Evolutionary conservation across 2,797 vertebrate species (phyloP).

Genomic region (Gila robusta): DNA sequence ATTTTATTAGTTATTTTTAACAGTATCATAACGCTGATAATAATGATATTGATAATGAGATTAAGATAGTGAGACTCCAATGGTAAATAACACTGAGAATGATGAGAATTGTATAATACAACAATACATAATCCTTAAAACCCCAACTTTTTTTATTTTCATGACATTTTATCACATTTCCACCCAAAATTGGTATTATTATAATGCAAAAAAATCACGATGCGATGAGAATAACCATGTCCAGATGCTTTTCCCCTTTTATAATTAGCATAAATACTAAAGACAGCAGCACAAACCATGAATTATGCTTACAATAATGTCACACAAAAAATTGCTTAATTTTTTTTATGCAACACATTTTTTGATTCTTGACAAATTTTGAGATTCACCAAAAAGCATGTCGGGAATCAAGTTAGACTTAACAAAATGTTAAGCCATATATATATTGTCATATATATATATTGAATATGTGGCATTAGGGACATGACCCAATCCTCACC

Average conservation of each 20-base stretch:
- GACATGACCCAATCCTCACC: constrained; percentile 73
- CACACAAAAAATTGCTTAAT: not conserved
- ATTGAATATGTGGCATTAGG: not conserved
- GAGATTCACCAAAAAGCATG: not conserved
- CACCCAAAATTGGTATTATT: not conserved
- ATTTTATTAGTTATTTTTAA: not conserved
- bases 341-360: not conserved
- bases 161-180: not conserved
- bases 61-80: not conserved
- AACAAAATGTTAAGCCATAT: not conserved
- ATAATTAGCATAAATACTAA: not conserved
- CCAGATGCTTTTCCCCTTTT: not conserved
- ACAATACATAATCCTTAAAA: no score
- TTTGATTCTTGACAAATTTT: not conserved
- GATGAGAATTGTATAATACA: not conserved
- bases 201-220: not conserved
- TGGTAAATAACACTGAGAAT: not conserved
- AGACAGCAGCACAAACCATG: not conserved
- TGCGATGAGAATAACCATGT: not conserved
- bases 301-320: not conserved
- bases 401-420: not conserved
- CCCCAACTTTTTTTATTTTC: not conserved
- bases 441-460: not conserved
- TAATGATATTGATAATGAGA: not conserved
- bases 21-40: not conserved